Evolutionary conservation across 2,113 vertebrate species (phyloP), one percentile per base, ranked within the genome.

Genomic region (Tapirus terrestris): DNA sequence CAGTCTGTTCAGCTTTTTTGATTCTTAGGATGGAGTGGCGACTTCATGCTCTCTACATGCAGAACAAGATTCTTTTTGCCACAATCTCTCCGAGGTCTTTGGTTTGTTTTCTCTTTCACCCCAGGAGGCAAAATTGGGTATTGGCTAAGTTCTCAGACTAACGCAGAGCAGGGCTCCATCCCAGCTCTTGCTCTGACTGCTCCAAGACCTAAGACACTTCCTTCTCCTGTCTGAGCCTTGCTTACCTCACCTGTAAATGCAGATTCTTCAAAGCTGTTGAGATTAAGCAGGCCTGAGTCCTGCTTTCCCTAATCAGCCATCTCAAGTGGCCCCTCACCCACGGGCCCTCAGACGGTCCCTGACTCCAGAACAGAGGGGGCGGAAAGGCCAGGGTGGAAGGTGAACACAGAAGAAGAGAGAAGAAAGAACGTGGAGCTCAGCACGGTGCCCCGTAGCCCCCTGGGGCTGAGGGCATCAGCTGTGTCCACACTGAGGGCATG

Each of bases 341-440:
- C 11, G 8, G 51, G 77, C n/a, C 13, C 63, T 65, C 3, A 6
- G 20, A 56, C 0, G 2, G 77, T 25, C 33, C 14, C 51, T 56
- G 4, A 2, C 77, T 36, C 33, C 21, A 2, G 29, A 29, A 53
- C 7, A 2, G 25, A 67, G 33, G 3, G 12, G 10, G 68, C 60
- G 8, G 39, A 58, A 0, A 5, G 63, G 76, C 48, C 0, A 0
- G 0, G 45, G 9, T 33, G 10, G 53, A 13, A 2, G 8, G 14
- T 2, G 8, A 29, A 21, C 68, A 12, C 10, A 31, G 23, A 33
- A 43, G 33, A 23, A 56, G 51, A n/a, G 51, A 0, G 12, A 53
- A 53, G 51, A 53, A 16, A 53, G 51, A 17, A 53, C 14, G 51
- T 56, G 33, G 77, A 53, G 51, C 33, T 51, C n/a, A 65, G 51